phyloP scores from a whole-genome alignment of 2,888 invertebrate species.

The Anoplius nigerrimus region DNA sequence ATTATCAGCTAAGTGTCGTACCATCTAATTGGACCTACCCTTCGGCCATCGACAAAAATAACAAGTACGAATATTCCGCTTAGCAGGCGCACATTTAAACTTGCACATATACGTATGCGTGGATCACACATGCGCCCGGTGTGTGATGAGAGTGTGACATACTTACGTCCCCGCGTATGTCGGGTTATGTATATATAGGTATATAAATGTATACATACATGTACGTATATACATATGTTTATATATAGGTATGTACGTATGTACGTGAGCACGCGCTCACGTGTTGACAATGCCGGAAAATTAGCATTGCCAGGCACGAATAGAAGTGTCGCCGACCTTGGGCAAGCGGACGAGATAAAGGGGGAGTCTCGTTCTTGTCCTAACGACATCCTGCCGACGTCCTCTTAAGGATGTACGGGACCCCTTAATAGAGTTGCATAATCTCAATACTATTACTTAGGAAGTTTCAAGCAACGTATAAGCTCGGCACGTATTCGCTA shows the following conservation, averaged over 20 bases:
- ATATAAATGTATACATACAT: too few species aligned
- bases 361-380: constrained; percentile 22
- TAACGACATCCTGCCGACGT: not conserved
- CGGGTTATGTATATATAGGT: too few species aligned
- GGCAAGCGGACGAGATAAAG: constrained; percentile 36
- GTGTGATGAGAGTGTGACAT: constrained; percentile 14
- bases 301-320: constrained; percentile 44
- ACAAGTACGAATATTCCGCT: constrained; percentile 6
- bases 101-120: constrained; percentile 14
- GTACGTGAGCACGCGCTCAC: constrained; percentile 12
- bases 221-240: not conserved
- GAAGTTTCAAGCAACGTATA: too few species aligned
- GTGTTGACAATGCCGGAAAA: constrained; percentile 34
- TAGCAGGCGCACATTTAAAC: constrained; percentile 12
- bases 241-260: not conserved
- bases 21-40: too few species aligned
- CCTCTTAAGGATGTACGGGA: too few species aligned
- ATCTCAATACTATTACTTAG: not conserved
- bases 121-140: constrained; percentile 14
- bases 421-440: too few species aligned
- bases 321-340: constrained; percentile 46
- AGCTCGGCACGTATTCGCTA: too few species aligned
- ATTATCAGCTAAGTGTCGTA: too few species aligned
- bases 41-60: too few species aligned
- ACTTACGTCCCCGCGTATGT: constrained; percentile 32